Conservation (phyloP, 2,113 vertebrate genomes). For the Epinephelus moara region DNA sequence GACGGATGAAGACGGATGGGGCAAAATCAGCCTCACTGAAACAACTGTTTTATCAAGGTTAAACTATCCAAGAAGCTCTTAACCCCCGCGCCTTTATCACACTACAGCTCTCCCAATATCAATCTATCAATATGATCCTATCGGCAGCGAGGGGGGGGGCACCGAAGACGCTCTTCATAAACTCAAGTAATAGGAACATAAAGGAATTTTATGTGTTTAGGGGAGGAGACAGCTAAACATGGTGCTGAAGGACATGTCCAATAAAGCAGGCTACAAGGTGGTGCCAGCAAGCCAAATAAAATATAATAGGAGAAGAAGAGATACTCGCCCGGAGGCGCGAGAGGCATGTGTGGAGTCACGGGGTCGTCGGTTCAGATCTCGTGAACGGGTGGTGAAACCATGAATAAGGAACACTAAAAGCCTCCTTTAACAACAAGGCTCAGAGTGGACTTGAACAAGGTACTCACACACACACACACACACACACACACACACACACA, state of each 20-base stretch:
- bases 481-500: neutral
- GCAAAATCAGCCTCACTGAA: slow-evolving; percentile 93
- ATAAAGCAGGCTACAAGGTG: slow-evolving; percentile 79
- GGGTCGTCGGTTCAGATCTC: slow-evolving; percentile 57
- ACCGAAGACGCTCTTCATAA: slow-evolving; percentile 75
- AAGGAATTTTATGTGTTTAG: slow-evolving; percentile 83
- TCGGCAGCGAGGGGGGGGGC: slow-evolving; percentile 64
- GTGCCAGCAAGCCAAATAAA: slow-evolving; percentile 75
- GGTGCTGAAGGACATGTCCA: slow-evolving; percentile 82
- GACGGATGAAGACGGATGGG: slow-evolving; percentile 98
- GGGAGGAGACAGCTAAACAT: slow-evolving; percentile 78
- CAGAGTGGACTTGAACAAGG: slow-evolving; percentile 33
- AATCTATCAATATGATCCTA: slow-evolving; percentile 87
- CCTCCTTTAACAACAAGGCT: slow-evolving; percentile 24
- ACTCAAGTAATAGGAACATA: slow-evolving; percentile 82
- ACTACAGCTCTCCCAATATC: slow-evolving; percentile 83
- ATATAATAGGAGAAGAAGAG: slow-evolving; percentile 70
- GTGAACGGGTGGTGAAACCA: slow-evolving; percentile 18
- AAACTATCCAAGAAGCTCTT: slow-evolving; percentile 91
- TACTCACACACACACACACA: neutral
- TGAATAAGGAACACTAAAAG: slow-evolving; percentile 31
- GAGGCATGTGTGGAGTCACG: slow-evolving; percentile 26
- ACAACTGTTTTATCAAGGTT: slow-evolving; percentile 99
- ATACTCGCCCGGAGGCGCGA: slow-evolving; percentile 24
- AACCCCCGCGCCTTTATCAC: slow-evolving; percentile 88